Evolutionary conservation across 2,797 vertebrate genomes (phyloP).

Genomic region (Tapera naevia): DNA sequence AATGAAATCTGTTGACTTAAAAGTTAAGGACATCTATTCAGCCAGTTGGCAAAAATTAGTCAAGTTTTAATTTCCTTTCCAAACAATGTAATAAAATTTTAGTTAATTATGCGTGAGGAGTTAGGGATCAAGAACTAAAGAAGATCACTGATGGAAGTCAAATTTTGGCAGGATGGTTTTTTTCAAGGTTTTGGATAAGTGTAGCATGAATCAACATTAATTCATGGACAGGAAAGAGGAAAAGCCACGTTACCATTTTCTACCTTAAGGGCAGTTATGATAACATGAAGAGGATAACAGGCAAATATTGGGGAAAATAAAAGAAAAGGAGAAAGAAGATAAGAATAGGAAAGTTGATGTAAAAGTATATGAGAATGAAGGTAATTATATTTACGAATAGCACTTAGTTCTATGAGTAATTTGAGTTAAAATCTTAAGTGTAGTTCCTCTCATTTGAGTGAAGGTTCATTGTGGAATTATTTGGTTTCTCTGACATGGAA

Average conservation of each 20-base stretch:
- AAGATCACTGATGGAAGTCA: background rate
- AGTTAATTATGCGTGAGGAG: background rate
- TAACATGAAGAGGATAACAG: background rate
- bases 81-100: background rate
- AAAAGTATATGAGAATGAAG: background rate
- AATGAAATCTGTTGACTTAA: background rate
- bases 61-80: background rate
- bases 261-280: background rate
- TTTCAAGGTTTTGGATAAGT: background rate
- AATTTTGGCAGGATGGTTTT: background rate
- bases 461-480: background rate
- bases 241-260: background rate
- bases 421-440: background rate
- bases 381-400: background rate
- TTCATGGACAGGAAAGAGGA: background rate
- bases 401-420: background rate
- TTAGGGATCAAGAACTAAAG: background rate
- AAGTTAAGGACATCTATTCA: background rate
- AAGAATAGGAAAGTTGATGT: background rate
- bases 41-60: background rate
- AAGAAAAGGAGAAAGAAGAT: background rate
- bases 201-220: background rate
- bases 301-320: background rate
- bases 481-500: background rate
- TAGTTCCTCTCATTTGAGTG: background rate